Evolutionary conservation across 2,113 vertebrate genomes (phyloP).

Genomic region (Phylloscopus whistleri): DNA sequence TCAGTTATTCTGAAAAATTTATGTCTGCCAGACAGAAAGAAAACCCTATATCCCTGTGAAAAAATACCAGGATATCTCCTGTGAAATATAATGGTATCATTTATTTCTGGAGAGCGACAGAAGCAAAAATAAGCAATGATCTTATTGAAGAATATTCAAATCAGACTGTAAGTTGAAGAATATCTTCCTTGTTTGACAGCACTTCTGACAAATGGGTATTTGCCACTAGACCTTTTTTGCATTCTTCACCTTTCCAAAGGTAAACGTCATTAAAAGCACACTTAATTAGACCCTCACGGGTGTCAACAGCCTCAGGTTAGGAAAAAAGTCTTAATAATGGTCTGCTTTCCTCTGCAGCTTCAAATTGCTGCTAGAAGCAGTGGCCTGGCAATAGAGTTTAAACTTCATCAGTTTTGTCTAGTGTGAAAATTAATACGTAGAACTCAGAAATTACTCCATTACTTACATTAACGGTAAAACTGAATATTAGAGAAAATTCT

Average conservation of each 20-base stretch:
- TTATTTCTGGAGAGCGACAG: background rate
- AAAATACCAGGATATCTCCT: background rate
- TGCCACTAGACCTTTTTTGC: background rate
- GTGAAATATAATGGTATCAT: background rate
- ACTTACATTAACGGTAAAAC: background rate
- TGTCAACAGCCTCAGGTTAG: background rate
- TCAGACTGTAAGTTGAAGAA: background rate
- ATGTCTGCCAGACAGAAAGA: background rate
- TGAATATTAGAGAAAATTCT: background rate
- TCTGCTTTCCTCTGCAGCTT: background rate
- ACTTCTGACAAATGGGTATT: background rate
- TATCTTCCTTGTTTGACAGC: background rate
- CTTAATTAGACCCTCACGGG: background rate
- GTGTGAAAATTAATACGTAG: background rate
- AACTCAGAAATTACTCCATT: background rate
- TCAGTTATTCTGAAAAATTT: background rate
- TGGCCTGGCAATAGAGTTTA: background rate
- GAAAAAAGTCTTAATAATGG: background rate
- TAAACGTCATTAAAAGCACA: background rate
- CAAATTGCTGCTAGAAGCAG: background rate
- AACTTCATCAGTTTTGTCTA: background rate
- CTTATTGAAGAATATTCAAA: background rate
- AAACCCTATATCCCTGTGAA: background rate
- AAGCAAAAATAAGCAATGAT: background rate
- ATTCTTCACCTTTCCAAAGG: background rate